A percentile compares a stretch with the other conserved stretches of the same genome.
Conservation (phyloP, 2,888 invertebrate genomes). For the Ormyrus thymus region DNA sequence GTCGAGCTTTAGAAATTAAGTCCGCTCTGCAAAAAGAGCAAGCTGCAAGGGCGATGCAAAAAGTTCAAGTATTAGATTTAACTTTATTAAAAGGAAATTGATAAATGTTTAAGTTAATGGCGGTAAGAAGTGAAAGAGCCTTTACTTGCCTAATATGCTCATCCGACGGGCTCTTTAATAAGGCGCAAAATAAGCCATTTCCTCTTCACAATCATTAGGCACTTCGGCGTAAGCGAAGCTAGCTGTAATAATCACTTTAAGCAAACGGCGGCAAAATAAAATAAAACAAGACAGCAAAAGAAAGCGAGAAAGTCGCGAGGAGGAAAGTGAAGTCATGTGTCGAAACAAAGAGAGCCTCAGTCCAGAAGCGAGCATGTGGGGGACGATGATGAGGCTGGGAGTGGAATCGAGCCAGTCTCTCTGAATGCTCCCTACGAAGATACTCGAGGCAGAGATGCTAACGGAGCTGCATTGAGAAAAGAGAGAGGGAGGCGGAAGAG, state of each 20-base stretch:
- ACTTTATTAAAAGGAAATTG: no score
- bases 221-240: no score
- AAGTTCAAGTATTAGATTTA: not conserved
- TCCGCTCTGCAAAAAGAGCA: not conserved
- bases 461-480: slow-evolving; percentile 2
- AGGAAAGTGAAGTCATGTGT: no score
- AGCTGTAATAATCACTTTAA: no score
- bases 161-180: no score
- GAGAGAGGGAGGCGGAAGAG: slow-evolving; percentile 27
- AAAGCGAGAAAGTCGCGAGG: not conserved
- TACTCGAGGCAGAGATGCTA: slow-evolving; percentile 23
- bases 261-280: not conserved
- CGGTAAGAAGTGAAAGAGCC: not conserved
- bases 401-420: slow-evolving; percentile 14
- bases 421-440: slow-evolving; percentile 5
- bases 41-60: not conserved
- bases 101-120: no score
- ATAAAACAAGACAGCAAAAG: not conserved
- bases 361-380: not conserved
- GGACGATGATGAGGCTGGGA: not conserved
- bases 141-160: no score
- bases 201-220: no score
- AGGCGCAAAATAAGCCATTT: no score
- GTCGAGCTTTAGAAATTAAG: not conserved
- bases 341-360: slow-evolving; percentile 17